Percentiles rank a stretch among this genome's conserved stretches.
Conservation (phyloP, 1,140 invertebrate genomes). For the Bombus superbus region DNA sequence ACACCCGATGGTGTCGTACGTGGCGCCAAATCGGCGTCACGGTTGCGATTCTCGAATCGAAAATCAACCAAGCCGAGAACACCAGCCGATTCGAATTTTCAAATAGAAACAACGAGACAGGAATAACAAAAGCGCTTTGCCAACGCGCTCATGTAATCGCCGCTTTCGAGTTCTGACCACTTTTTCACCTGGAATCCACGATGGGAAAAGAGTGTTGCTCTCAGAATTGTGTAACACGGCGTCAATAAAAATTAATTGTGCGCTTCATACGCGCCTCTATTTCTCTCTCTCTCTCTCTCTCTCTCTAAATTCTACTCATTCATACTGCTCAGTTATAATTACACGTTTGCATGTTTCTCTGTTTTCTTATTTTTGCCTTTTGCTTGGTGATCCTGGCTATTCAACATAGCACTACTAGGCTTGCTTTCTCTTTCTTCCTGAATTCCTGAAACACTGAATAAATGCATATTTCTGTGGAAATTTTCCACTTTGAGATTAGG, state of each 20-base stretch:
- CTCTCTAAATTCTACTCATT: constrained; percentile 1
- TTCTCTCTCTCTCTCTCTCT: too few relatives aligned
- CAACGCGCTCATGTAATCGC: constrained; percentile 18
- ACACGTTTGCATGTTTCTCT: too few relatives aligned
- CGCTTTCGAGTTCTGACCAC: constrained; percentile 28
- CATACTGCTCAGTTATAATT: neutral
- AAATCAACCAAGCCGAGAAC: neutral
- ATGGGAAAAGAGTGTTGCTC: constrained; percentile 17
- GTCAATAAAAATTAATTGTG: constrained; percentile 46
- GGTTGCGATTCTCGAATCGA: constrained; percentile 22
- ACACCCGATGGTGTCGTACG: neutral
- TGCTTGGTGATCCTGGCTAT: neutral
- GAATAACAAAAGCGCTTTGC: constrained; percentile 34
- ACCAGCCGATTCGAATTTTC: constrained; percentile 41
- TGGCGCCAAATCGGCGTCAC: constrained; percentile 40
- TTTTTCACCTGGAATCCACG: constrained; percentile 32
- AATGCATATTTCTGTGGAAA: neutral
- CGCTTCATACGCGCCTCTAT: neutral
- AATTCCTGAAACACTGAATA: neutral
- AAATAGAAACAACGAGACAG: constrained; percentile 17
- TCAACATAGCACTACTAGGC: neutral
- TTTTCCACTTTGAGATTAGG: too few relatives aligned
- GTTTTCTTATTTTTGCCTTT: neutral
- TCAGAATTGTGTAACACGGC: constrained; percentile 19
- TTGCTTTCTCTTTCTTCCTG: neutral